These are phyloP conservation scores for Arctia plantaginis DNA, from an alignment of 2,888 invertebrate species.

Conservation along the genomic window DNA sequence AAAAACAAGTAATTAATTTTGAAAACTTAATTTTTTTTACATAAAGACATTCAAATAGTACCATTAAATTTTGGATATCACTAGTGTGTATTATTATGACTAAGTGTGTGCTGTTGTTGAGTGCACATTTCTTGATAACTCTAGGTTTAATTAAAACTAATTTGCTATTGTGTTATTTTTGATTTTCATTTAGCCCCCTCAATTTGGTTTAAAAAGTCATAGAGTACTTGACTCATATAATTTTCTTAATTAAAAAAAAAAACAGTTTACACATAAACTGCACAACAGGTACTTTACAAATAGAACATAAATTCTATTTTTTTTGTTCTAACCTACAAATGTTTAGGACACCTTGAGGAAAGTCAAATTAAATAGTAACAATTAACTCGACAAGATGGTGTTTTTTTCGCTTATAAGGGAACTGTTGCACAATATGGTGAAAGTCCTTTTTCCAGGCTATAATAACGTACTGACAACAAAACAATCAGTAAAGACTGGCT, in stretches of 20 bases:
- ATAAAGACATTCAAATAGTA: constrained; percentile 40
- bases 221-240: neutral
- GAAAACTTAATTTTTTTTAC: constrained; percentile 6
- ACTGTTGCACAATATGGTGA: neutral
- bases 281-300: neutral
- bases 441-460: neutral
- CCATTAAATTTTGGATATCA: constrained; percentile 33
- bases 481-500: neutral
- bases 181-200: constrained; percentile 37
- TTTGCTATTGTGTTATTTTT: constrained; percentile 70
- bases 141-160: constrained; percentile 75
- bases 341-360: neutral
- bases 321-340: neutral
- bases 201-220: neutral
- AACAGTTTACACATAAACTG: neutral
- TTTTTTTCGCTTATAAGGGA: neutral
- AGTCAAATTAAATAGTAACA: neutral
- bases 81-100: constrained; percentile 44
- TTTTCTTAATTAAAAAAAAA: neutral
- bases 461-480: neutral
- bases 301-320: neutral
- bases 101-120: constrained; percentile 48
- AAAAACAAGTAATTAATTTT: neutral
- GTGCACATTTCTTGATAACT: constrained; percentile 54
- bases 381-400: neutral